These are phyloP conservation scores for Micrasema minimum DNA, from an alignment of 1,140 invertebrate species.

Conservation along the genomic window DNA sequence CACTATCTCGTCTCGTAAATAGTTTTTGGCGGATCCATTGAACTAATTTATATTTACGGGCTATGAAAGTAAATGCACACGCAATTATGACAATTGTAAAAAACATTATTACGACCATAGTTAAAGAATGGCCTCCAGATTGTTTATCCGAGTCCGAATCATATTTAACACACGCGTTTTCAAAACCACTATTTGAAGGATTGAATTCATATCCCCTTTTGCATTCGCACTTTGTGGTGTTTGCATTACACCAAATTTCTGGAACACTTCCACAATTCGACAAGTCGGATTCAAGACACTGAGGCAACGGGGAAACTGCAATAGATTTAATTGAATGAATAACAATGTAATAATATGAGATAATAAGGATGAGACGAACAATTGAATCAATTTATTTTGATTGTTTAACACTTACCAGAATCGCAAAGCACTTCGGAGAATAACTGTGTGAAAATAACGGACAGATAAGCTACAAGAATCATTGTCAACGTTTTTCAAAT, in stretches of 20 bases:
- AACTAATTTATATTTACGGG: conserved; percentile 64
- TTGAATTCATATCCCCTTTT: conserved; percentile 54
- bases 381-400: conserved; percentile 43
- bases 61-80: conserved; percentile 60
- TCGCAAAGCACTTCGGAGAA: conserved; percentile 19
- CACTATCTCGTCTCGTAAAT: conserved; percentile 59
- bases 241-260: conserved; percentile 57
- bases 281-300: conserved; percentile 23
- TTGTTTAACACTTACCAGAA: conserved; percentile 35
- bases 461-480: conserved; percentile 13
- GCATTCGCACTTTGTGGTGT: conserved; percentile 57
- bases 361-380: conserved; percentile 42
- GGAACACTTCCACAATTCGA: conserved; percentile 32
- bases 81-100: conserved; percentile 60
- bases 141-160: not conserved
- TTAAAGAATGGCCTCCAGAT: conserved; percentile 19
- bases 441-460: conserved; percentile 17
- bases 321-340: conserved; percentile 27
- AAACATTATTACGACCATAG: conserved; percentile 52
- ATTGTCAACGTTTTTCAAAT: conserved; percentile 10
- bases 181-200: conserved; percentile 11
- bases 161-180: conserved; percentile 29
- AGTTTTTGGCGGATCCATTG: conserved; percentile 63
- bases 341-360: conserved; percentile 30
- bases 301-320: conserved; percentile 36